Evolutionary conservation across 2,113 vertebrate species (phyloP), one percentile per base, ranked within the genome.

Genomic region (Embiotoca jacksoni): DNA sequence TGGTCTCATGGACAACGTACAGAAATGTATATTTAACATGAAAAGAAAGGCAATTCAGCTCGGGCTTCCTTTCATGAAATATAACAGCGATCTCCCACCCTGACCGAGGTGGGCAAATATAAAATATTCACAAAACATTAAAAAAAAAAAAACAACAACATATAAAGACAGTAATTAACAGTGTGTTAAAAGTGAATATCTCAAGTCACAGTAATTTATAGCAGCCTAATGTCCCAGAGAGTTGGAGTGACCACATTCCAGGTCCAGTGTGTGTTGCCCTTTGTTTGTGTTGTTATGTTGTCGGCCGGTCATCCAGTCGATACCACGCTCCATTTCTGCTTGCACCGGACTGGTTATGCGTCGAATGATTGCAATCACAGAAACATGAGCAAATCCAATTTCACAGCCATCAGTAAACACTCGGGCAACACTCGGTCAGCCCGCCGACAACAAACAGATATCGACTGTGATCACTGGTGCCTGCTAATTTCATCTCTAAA

Each of bases 371-470:
- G 41, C 41, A 44, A 3, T 50, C 72, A 67, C 72, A 69, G 53
- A 69, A 39, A 75, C 70, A 76, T 54, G 61, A 72, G 73, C 74
- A 69, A 86, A 88, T 60, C 59, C 81, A 87, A 86, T 87, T 86
- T 85, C 66, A 83, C 71, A 63, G 73, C 72, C 68, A 78, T 79
- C 47, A 78, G 58, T 83, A 88, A 89, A 87, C 64, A 91, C 75
- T 78, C 30, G 50, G 58, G 59, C 50, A 44, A 77, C 83, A 83
- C 81, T 88, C 59, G 46, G 69, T 85, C 84, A 86, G 69, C 62
- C 60, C 63, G 39, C 79, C 52, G 82, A 84, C 87, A 85, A 82
- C 82, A 84, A 83, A 90, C 77, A 75, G 64, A 87, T 88, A 91
- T 88, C 53, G 90, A 88, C 88, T 84, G 84, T 72, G 85, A 85